Conservation (phyloP, 2,888 invertebrate genomes). For the Serrognathus titanus region DNA sequence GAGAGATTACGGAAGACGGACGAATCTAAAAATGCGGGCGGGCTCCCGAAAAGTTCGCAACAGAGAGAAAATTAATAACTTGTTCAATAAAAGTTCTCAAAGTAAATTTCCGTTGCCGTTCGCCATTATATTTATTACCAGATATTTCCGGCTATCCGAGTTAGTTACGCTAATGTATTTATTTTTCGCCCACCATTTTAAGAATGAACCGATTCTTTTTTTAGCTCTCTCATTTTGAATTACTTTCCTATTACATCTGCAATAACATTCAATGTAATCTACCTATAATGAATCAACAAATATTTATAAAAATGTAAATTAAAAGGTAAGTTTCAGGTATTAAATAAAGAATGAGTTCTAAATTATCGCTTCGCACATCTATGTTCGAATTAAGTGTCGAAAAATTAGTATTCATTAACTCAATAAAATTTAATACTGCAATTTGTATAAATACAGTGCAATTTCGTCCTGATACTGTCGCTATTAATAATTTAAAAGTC, state of each 20-base stretch:
- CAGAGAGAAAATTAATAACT: constrained; percentile 38
- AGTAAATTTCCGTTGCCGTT: constrained; percentile 42
- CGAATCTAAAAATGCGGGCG: constrained; percentile 1
- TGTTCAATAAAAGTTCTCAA: constrained; percentile 43
- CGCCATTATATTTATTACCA: constrained; percentile 41
- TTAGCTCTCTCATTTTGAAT: background rate
- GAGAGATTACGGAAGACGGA: background rate
- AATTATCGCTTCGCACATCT: too few species aligned
- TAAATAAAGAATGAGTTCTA: too few species aligned
- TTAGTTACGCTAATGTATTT: constrained; percentile 40
- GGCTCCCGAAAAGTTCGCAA: constrained; percentile 16
- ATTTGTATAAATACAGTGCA: too few species aligned
- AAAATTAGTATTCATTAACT: too few species aligned
- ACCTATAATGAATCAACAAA: too few species aligned
- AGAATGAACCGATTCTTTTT: constrained; percentile 3
- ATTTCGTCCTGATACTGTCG: too few species aligned
- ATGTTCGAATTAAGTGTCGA: too few species aligned
- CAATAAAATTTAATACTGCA: too few species aligned
- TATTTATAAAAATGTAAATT: too few species aligned
- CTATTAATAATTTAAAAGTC: too few species aligned
- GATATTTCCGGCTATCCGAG: constrained; percentile 36
- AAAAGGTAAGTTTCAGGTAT: too few species aligned
- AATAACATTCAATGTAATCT: too few species aligned
- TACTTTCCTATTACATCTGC: background rate
- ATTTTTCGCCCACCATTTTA: constrained; percentile 27